A percentile compares a stretch with the other conserved stretches of the same genome.
phyloP scores from a whole-genome alignment of 2,888 invertebrate genomes.

The Cephus sareptanus region DNA sequence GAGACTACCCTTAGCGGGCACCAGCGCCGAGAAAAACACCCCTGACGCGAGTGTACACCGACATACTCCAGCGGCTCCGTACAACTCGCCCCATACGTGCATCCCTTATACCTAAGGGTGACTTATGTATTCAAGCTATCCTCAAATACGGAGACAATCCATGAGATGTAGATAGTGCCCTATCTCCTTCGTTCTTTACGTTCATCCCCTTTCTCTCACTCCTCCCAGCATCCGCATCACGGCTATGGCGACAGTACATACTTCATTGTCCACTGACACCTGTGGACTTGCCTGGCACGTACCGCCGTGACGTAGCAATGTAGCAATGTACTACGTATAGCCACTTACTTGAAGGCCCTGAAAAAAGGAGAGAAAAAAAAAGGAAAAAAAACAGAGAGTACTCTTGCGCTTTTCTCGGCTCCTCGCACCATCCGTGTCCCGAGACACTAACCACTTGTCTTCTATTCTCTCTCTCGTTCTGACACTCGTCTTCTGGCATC shows the following conservation, averaged over 20 bases:
- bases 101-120: too few species aligned
- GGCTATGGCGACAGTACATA: constrained; percentile 29
- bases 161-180: too few species aligned
- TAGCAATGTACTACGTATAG: constrained; percentile 36
- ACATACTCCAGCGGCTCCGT: too few species aligned
- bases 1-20: constrained; percentile 51
- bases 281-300: constrained; percentile 55
- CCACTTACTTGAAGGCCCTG: constrained; percentile 43
- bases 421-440: constrained; percentile 31
- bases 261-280: constrained; percentile 63
- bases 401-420: constrained; percentile 57
- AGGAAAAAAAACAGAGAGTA: constrained; percentile 13
- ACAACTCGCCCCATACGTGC: too few species aligned
- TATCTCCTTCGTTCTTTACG: constrained; percentile 6
- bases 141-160: too few species aligned
- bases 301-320: constrained; percentile 6
- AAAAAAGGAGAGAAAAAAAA: constrained; percentile 3
- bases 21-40: not conserved
- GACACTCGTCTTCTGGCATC: constrained; percentile 7
- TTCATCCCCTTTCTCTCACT: constrained; percentile 8
- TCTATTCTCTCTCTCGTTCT: constrained; percentile 19
- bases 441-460: constrained; percentile 21
- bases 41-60: too few species aligned
- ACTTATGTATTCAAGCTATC: too few species aligned
- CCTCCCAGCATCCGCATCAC: constrained; percentile 13